phyloP scores from a whole-genome alignment of 1,140 invertebrate species.

The Sogatella furcifera region DNA sequence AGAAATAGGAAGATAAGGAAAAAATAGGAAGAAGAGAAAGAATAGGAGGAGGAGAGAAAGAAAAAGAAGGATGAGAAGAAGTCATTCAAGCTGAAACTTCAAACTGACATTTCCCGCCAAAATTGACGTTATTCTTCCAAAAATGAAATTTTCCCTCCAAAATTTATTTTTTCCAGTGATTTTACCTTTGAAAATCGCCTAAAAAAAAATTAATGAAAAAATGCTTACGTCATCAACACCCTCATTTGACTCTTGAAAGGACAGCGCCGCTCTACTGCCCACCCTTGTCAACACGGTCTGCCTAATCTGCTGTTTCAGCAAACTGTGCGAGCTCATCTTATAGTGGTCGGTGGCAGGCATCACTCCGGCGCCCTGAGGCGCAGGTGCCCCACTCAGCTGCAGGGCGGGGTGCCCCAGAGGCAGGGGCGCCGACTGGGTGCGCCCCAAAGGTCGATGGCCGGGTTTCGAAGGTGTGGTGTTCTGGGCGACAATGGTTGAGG shows the following conservation, averaged over 20 bases:
- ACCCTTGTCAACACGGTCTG: conserved; percentile 77
- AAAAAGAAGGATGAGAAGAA: too few relatives aligned
- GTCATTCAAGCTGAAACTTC: too few relatives aligned
- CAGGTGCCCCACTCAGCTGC: conserved; percentile 33
- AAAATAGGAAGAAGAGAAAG: too few relatives aligned
- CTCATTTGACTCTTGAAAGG: conserved; percentile 46
- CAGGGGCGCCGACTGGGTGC: conserved; percentile 87
- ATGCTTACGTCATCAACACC: conserved; percentile 42
- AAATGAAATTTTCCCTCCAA: too few relatives aligned
- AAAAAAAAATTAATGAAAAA: not conserved
- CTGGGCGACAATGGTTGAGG: too few relatives aligned
- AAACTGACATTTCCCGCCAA: too few relatives aligned
- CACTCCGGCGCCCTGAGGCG: conserved; percentile 31
- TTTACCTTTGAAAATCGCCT: too few relatives aligned
- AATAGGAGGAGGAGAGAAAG: too few relatives aligned
- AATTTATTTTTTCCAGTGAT: too few relatives aligned
- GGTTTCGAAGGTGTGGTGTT: conserved; percentile 22
- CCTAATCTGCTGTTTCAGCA: conserved; percentile 75
- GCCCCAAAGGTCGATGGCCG: conserved; percentile 67
- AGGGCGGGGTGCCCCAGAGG: conserved; percentile 91
- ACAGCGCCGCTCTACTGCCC: conserved; percentile 50
- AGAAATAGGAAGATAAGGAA: too few relatives aligned
- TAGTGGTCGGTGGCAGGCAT: conserved; percentile 46
- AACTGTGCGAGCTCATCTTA: conserved; percentile 31
- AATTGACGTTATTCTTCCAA: too few relatives aligned